phyloP scores from a whole-genome alignment of 2,113 vertebrate species.

The Megalops atlanticus region DNA sequence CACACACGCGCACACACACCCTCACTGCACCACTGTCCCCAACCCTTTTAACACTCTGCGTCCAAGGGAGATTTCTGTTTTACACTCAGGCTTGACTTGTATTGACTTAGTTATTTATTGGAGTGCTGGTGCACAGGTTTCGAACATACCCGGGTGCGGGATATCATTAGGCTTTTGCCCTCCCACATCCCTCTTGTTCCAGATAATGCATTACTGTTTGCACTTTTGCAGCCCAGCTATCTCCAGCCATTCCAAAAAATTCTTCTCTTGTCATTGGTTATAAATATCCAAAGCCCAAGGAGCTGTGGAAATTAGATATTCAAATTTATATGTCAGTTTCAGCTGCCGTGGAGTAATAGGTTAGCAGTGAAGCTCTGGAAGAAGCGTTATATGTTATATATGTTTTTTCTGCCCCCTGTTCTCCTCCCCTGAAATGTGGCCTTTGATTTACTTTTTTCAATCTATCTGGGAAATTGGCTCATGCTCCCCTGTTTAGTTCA shows the following conservation, averaged over 20 bases:
- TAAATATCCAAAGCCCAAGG: constrained; percentile 4
- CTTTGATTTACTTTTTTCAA: not conserved
- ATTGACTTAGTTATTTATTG: constrained; percentile 2
- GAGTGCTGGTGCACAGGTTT: not conserved
- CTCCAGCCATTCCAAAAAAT: not conserved
- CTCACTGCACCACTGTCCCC: no score
- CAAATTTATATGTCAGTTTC: not conserved
- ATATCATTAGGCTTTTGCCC: not conserved
- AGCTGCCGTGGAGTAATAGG: not conserved
- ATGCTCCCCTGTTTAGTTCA: not conserved
- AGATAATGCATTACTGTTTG: not conserved
- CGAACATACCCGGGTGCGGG: not conserved
- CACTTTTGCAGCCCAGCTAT: not conserved
- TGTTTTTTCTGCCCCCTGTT: no score
- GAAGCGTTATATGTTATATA: no score
- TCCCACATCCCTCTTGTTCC: not conserved
- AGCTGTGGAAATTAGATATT: not conserved
- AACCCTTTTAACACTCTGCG: not conserved
- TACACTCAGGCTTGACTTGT: not conserved
- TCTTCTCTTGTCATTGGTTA: not conserved
- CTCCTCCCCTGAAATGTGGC: no score
- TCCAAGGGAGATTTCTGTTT: not conserved
- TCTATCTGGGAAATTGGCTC: not conserved
- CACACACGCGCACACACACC: no score
- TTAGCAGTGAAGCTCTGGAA: no score